Evolutionary conservation across 2,797 vertebrate genomes (phyloP), one percentile per base, ranked within the genome.

Genomic region (Cyprinella venusta): DNA sequence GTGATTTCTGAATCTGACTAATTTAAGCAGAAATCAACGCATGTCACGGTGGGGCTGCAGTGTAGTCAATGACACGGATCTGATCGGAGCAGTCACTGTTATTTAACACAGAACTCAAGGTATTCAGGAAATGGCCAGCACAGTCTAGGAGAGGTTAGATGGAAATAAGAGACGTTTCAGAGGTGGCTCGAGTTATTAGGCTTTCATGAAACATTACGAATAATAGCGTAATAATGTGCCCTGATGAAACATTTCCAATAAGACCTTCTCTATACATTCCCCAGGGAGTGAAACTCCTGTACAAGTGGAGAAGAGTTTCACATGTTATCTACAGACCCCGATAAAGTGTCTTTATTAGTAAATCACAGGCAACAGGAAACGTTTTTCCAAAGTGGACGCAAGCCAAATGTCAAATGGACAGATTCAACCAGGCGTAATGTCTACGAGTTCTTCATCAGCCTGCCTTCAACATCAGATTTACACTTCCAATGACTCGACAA

Each of bases 301-400:
- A 38, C 7, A 61, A 30, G 16, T 36, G 30, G 0, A 38, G n/a
- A 38, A 24, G 3, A 9, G 38, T 75, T 56, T 40, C 33, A 40
- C 1, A 40, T 36, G 15, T 75, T 59, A 40, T 40, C 33, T 18
- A 16, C 72, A 75, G 4, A 38, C 13, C 21, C 21, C 6, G 33
- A 38, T n/a, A 59, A 75, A 56, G 30, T 59, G 33, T 38, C 72
- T 75, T 59, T 38, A 24, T 75, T 40, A 38, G 33, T 24, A 75
- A 75, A 75, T 54, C 70, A 74, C 13, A 36, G 12, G 50, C 71
- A 56, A 75, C 12, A 8, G 52, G 30, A 18, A 65, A 2, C 9
- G 4, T 15, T 38, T 21, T 0, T 3, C 19, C 1, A 33, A 36
- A 36, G 7, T 24, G 52, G 72, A 75, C 52, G 0, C 33, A 8